These are phyloP conservation scores for Drosophila kuntzei DNA, from an alignment of 2,888 invertebrate species.

Conservation along the genomic window DNA sequence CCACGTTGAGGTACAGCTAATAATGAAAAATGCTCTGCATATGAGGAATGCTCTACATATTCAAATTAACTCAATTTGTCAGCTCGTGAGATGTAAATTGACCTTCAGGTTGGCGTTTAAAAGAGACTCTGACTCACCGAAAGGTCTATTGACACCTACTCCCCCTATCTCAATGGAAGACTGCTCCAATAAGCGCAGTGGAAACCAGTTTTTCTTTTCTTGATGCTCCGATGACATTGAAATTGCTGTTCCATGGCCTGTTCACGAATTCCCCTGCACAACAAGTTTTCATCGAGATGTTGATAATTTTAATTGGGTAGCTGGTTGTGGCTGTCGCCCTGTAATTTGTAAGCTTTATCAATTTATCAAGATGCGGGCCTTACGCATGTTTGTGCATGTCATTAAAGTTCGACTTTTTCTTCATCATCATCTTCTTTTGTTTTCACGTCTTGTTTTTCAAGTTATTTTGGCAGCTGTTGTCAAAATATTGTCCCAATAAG, in stretches of 20 bases:
- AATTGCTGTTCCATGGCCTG: conserved; percentile 46
- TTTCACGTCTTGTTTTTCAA: conserved; percentile 13
- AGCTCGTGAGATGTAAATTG: conserved; percentile 57
- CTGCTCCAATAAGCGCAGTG: conserved; percentile 34
- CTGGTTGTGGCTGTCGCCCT: conserved; percentile 37
- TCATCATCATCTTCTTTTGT: not conserved
- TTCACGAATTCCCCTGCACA: conserved; percentile 54
- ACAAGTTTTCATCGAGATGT: conserved; percentile 60
- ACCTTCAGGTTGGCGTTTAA: conserved; percentile 55
- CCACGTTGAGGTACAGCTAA: conserved; percentile 25
- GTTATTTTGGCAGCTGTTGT: conserved; percentile 68
- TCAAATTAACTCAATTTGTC: conserved; percentile 76
- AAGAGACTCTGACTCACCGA: conserved; percentile 48
- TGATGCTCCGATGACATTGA: conserved; percentile 52
- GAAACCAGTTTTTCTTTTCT: conserved; percentile 58
- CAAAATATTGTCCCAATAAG: conserved; percentile 57
- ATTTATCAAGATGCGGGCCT: conserved; percentile 69
- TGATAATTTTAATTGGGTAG: conserved; percentile 68
- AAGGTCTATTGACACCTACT: conserved; percentile 65
- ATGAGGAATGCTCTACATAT: conserved; percentile 54
- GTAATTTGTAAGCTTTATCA: conserved; percentile 75
- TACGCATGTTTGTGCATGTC: conserved; percentile 65
- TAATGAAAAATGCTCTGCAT: conserved; percentile 30
- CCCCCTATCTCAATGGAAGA: conserved; percentile 4
- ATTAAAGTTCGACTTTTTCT: conserved; percentile 41